Evolutionary conservation across 2,113 vertebrate species (phyloP).

Genomic region (Megaceryle torquata): DNA sequence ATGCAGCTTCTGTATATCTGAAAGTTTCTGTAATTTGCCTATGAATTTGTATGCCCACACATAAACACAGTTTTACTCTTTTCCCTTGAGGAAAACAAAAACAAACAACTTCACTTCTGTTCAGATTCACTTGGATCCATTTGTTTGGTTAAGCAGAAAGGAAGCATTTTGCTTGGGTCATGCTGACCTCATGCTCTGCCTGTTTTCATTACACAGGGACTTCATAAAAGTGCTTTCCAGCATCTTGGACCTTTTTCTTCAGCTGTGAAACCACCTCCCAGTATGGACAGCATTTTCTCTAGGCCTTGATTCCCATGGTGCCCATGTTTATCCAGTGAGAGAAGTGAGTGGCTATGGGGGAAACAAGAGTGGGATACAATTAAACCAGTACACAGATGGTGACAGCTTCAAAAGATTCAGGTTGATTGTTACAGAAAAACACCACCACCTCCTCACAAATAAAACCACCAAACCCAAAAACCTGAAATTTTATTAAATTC

Average conservation of each 20-base stretch:
- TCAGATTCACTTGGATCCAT: not conserved
- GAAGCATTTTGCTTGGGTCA: slow-evolving; percentile 13
- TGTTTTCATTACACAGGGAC: not conserved
- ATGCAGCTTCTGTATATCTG: not conserved
- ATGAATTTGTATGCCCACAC: not conserved
- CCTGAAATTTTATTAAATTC: not conserved
- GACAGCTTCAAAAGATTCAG: not conserved
- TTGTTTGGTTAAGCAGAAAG: not conserved
- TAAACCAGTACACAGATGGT: not conserved
- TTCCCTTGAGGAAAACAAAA: not conserved
- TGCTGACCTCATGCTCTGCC: not conserved
- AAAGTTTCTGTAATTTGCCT: not conserved
- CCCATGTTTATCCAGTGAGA: not conserved
- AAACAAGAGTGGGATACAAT: not conserved
- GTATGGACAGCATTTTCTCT: not conserved
- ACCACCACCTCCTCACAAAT: not conserved
- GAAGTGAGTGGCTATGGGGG: not conserved
- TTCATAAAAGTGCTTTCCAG: not conserved
- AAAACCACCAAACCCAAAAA: not conserved
- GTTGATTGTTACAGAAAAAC: not conserved
- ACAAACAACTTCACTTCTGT: not conserved
- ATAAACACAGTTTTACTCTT: not conserved
- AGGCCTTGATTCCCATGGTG: not conserved
- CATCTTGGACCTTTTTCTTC: not conserved
- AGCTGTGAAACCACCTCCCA: not conserved